Percentiles rank a stretch among this genome's conserved stretches.
Conservation (phyloP, 2,888 invertebrate species). For the Orthonevra nobilis region DNA sequence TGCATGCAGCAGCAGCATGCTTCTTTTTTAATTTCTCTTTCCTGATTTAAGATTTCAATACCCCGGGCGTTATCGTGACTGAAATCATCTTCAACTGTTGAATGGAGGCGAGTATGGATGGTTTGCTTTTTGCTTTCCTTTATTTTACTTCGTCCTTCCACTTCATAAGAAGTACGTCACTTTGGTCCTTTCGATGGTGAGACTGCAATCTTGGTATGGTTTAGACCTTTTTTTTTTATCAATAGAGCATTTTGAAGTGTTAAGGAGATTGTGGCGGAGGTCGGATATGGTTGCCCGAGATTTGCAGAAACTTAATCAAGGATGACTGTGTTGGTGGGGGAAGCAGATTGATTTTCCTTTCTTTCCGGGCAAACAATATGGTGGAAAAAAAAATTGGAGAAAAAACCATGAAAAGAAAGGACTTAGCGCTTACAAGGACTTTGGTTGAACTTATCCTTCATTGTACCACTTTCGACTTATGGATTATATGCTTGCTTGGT, state of each 20-base stretch:
- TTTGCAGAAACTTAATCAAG: slow-evolving; percentile 54
- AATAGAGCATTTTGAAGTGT: slow-evolving; percentile 35
- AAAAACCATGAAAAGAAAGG: not conserved
- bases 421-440: too few relatives aligned
- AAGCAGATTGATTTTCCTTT: slow-evolving; percentile 24
- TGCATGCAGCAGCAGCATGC: slow-evolving; percentile 23
- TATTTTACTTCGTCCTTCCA: slow-evolving; percentile 26
- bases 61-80: slow-evolving; percentile 53
- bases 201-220: slow-evolving; percentile 18
- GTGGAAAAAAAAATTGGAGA: not conserved
- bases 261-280: not conserved
- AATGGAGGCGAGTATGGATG: too few relatives aligned
- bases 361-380: not conserved
- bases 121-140: slow-evolving; percentile 17
- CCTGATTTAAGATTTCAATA: slow-evolving; percentile 58
- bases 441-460: too few relatives aligned
- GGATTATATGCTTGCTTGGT: too few relatives aligned
- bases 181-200: slow-evolving; percentile 40
- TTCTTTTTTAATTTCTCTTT: slow-evolving; percentile 39
- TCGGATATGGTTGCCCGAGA: slow-evolving; percentile 15
- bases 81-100: slow-evolving; percentile 58
- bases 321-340: slow-evolving; percentile 33
- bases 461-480: too few relatives aligned
- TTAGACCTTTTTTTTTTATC: not conserved
- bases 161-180: slow-evolving; percentile 24